Conservation (phyloP, 1,140 invertebrate species). For the Leguminivora glycinivorella region DNA sequence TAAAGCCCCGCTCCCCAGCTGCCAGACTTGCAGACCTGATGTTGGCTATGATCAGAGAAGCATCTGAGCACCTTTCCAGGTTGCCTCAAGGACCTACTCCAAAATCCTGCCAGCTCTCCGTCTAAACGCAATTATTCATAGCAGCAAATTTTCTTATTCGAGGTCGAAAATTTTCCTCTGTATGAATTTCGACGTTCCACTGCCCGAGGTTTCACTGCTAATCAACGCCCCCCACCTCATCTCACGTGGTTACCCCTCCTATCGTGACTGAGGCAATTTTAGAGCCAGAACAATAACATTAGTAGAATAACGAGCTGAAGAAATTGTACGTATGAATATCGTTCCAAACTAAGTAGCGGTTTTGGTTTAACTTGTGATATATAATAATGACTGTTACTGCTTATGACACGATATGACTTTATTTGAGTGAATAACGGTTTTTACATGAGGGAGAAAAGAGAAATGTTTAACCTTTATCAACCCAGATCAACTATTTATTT, state of each 20-base stretch:
- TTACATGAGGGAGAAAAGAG: too few relatives aligned
- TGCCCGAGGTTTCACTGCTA: background rate
- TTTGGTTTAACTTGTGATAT: conserved; percentile 8
- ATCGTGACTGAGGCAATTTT: conserved; percentile 1
- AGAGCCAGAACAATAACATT: background rate
- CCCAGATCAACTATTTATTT: too few relatives aligned
- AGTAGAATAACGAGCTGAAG: conserved; percentile 17
- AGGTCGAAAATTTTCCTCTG: too few relatives aligned
- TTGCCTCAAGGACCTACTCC: too few relatives aligned
- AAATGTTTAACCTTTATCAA: too few relatives aligned
- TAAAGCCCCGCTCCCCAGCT: too few relatives aligned
- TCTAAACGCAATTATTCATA: too few relatives aligned
- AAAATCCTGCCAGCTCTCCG: too few relatives aligned
- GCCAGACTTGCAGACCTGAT: too few relatives aligned
- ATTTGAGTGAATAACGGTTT: background rate
- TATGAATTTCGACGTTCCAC: background rate
- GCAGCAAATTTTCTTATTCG: too few relatives aligned
- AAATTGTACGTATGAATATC: conserved; percentile 18
- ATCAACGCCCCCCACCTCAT: background rate
- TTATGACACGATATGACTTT: conserved; percentile 3
- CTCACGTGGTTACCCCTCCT: background rate
- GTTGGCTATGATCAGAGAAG: too few relatives aligned
- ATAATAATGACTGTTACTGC: conserved; percentile 7
- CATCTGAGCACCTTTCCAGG: too few relatives aligned
- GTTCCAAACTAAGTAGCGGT: background rate